Percentiles rank a stretch among this genome's conserved stretches.
phyloP scores from a whole-genome alignment of 1,140 invertebrate species.

The Halictus rubicundus region DNA sequence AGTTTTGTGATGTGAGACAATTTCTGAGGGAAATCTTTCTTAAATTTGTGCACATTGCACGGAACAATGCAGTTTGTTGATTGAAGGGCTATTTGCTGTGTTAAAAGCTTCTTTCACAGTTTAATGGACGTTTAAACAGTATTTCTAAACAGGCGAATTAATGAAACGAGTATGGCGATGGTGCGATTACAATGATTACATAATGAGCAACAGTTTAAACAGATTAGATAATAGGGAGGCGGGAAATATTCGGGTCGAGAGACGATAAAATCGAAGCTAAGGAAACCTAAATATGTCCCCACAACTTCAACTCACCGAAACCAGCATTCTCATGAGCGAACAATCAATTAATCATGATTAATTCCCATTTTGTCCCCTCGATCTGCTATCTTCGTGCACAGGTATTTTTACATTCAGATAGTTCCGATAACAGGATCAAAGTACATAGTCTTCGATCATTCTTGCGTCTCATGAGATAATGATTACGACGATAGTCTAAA shows the following conservation, averaged over 20 bases:
- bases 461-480: background rate
- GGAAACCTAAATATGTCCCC: background rate
- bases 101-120: no score
- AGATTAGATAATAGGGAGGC: conserved; percentile 15
- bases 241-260: no score
- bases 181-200: background rate
- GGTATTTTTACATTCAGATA: background rate
- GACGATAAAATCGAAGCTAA: background rate
- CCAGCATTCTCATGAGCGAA: no score
- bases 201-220: background rate
- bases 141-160: no score
- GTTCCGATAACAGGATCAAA: background rate
- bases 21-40: no score
- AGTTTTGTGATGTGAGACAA: no score
- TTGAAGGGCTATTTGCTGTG: no score
- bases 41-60: no score
- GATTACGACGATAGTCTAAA: background rate
- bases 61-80: no score
- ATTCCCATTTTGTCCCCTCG: background rate
- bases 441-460: background rate
- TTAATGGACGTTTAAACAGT: no score
- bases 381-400: background rate
- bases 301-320: background rate
- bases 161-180: background rate
- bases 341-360: background rate